Evolutionary conservation across 2,888 invertebrate genomes (phyloP).

Genomic region (Zonitis immaculata): DNA sequence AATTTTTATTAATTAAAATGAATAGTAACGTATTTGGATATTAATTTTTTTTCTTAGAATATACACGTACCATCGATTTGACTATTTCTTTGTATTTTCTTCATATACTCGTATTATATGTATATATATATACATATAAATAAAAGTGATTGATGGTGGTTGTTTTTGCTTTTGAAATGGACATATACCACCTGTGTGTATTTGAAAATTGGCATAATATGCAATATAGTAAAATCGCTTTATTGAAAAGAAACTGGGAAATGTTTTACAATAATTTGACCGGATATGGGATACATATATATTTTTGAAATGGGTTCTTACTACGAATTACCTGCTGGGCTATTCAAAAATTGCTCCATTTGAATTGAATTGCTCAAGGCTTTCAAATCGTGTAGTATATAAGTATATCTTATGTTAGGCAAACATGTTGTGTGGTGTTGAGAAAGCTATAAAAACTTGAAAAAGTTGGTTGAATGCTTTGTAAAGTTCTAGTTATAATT

Average conservation of each 20-base stretch:
- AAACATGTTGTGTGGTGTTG: too few relatives aligned
- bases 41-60: neutral
- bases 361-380: neutral
- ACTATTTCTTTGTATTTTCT: too few relatives aligned
- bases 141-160: slow-evolving; percentile 17
- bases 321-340: slow-evolving; percentile 9
- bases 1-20: slow-evolving; percentile 32
- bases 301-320: neutral
- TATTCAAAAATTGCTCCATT: slow-evolving; percentile 2
- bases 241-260: neutral
- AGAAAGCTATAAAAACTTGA: too few relatives aligned
- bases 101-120: too few relatives aligned
- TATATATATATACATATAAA: too few relatives aligned
- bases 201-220: too few relatives aligned
- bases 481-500: too few relatives aligned
- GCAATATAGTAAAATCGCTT: neutral
- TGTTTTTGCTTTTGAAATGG: slow-evolving; percentile 13
- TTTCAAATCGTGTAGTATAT: too few relatives aligned
- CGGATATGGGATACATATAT: slow-evolving; percentile 11
- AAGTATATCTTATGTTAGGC: too few relatives aligned
- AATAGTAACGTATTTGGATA: too few relatives aligned
- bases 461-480: too few relatives aligned
- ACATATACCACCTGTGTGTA: slow-evolving; percentile 11
- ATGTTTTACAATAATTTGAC: slow-evolving; percentile 13
- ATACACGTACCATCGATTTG: too few relatives aligned